phyloP scores from a whole-genome alignment of 2,113 vertebrate species.

The Pteruthius melanotis region DNA sequence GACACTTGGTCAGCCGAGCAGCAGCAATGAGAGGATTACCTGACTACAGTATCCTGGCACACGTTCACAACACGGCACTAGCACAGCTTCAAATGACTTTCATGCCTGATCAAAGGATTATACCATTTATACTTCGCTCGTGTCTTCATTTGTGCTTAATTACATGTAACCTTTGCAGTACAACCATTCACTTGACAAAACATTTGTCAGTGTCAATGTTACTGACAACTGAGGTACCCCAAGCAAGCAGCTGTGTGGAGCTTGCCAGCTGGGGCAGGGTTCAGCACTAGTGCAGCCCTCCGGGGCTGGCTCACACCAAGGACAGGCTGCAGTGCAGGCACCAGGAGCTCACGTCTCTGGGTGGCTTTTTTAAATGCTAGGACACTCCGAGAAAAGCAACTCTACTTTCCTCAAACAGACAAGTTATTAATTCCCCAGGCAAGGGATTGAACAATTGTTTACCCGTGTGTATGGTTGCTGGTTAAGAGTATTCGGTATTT shows the following conservation, averaged over 20 bases:
- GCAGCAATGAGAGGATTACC: not conserved
- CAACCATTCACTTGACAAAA: not conserved
- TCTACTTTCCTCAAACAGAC: not conserved
- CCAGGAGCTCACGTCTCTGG: not conserved
- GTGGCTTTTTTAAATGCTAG: not conserved
- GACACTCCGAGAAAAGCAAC: not conserved
- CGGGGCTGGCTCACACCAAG: not conserved
- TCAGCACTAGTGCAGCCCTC: not conserved
- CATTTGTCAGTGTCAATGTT: not conserved
- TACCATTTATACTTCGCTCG: not conserved
- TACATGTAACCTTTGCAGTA: not conserved
- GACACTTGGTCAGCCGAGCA: not conserved
- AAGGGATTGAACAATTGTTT: fast-evolving
- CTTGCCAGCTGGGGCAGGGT: not conserved
- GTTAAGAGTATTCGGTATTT: not conserved
- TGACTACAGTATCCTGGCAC: fast-evolving
- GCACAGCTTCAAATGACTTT: not conserved
- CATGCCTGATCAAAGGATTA: not conserved
- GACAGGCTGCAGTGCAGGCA: not conserved
- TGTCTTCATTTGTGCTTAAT: not conserved
- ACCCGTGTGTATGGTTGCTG: not conserved
- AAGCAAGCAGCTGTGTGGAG: not conserved
- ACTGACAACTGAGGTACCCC: not conserved
- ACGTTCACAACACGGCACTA: not conserved
- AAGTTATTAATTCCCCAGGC: not conserved